These are phyloP conservation scores for Anguilla pacifica DNA, from an alignment of 2,797 vertebrate genomes.

Conservation along the genomic window DNA sequence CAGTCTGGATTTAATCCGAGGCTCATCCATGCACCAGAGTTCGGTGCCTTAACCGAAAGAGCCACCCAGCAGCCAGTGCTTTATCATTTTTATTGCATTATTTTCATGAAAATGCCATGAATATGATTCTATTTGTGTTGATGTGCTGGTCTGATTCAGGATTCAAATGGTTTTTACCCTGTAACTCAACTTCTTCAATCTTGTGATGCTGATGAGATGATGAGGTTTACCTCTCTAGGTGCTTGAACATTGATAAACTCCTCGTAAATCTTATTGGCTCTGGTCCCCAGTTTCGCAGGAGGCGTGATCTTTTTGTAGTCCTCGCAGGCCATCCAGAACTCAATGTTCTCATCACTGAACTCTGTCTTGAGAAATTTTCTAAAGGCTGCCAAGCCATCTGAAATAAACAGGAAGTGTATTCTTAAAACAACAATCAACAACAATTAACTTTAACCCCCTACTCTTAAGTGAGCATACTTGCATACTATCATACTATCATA, in stretches of 20 bases:
- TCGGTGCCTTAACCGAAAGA: neutral
- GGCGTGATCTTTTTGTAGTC: slow-evolving; percentile 91
- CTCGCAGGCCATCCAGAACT: slow-evolving; percentile 96
- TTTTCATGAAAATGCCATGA: neutral
- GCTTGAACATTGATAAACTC: slow-evolving; percentile 89
- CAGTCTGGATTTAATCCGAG: too few species aligned
- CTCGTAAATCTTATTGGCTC: slow-evolving; percentile 88
- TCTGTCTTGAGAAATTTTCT: slow-evolving; percentile 89
- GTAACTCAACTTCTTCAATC: neutral
- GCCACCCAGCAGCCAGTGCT: neutral
- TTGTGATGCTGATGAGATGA: neutral
- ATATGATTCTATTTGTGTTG: neutral
- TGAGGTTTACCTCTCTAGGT: slow-evolving; percentile 83
- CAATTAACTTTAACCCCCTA: neutral
- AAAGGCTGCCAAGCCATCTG: slow-evolving; percentile 89
- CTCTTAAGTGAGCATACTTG: neutral
- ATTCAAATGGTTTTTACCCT: neutral
- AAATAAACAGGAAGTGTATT: slow-evolving; percentile 32
- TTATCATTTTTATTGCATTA: neutral
- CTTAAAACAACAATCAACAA: neutral
- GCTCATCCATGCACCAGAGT: neutral
- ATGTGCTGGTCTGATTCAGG: neutral
- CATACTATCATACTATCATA: neutral
- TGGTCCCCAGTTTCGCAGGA: slow-evolving; percentile 79
- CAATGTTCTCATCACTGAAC: slow-evolving; percentile 95